Percentiles rank a stretch among this genome's conserved stretches.
Evolutionary conservation across 1,140 invertebrate genomes (phyloP).

Genomic region (Drosophila pandora): DNA sequence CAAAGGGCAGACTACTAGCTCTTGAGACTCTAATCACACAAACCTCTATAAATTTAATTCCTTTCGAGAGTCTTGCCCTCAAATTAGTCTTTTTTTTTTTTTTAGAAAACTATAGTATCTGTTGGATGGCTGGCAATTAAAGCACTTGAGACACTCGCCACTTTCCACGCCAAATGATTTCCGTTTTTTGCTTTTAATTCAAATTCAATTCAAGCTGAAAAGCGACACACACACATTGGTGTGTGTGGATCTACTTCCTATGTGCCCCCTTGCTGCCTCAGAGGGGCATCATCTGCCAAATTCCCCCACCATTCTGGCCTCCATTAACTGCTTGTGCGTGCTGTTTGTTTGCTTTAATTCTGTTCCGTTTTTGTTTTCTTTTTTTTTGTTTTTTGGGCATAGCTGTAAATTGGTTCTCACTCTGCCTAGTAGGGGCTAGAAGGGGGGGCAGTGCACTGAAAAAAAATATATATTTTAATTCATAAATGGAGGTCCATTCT

Average conservation of each 20-base stretch:
- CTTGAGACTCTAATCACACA: constrained; percentile 35
- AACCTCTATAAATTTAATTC: constrained; percentile 25
- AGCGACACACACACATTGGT: constrained; percentile 4
- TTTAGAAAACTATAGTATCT: constrained; percentile 24
- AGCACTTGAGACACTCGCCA: constrained; percentile 53
- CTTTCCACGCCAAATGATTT: constrained; percentile 44
- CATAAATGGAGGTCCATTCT: background rate
- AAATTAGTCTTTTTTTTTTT: constrained; percentile 44
- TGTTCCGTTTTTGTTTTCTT: constrained; percentile 34
- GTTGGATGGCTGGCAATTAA: constrained; percentile 49
- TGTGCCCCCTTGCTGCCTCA: constrained; percentile 11
- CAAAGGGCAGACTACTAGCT: background rate
- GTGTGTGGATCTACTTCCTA: constrained; percentile 20
- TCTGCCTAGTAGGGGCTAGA: constrained; percentile 10
- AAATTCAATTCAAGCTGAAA: constrained; percentile 29
- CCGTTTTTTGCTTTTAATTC: constrained; percentile 42
- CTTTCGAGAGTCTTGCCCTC: constrained; percentile 21
- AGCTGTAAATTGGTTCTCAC: constrained; percentile 61
- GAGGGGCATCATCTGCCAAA: constrained; percentile 10
- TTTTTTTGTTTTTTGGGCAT: constrained; percentile 26
- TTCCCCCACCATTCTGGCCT: constrained; percentile 28
- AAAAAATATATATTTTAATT: background rate
- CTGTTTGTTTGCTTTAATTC: constrained; percentile 63
- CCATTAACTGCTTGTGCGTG: constrained; percentile 64
- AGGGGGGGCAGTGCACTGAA: background rate